Evolutionary conservation across 2,797 vertebrate species (phyloP).

Genomic region (Gadopsis bispinosus): DNA sequence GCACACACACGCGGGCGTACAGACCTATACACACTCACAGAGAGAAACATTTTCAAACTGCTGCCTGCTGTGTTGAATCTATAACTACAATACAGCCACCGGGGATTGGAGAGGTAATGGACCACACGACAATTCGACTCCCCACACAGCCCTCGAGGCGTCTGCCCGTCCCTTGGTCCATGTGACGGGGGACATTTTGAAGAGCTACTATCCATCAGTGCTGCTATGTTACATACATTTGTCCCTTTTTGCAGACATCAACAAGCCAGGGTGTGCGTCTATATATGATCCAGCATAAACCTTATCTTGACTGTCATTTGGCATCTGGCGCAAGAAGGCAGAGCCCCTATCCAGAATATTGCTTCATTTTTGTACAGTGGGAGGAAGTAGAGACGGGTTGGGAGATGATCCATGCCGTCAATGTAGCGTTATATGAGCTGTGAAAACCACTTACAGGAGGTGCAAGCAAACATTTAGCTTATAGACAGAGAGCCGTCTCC

Average conservation of each 20-base stretch:
- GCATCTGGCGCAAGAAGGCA: no score
- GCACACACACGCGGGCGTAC: not conserved
- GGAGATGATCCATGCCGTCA: slow-evolving; percentile 37
- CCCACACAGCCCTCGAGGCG: slow-evolving; percentile 56
- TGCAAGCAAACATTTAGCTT: slow-evolving; percentile 38
- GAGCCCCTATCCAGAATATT: no score
- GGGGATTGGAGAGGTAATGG: slow-evolving; percentile 72
- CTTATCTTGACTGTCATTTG: no score
- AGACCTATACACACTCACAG: slow-evolving; percentile 9
- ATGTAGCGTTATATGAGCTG: slow-evolving; percentile 22
- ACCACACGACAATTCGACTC: slow-evolving; percentile 56
- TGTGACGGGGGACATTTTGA: slow-evolving; percentile 23
- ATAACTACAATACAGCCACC: slow-evolving; percentile 63
- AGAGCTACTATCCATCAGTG: slow-evolving; percentile 45
- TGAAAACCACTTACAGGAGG: slow-evolving; percentile 23
- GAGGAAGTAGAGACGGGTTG: not conserved
- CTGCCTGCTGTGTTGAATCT: slow-evolving; percentile 63
- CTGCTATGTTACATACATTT: slow-evolving; percentile 22
- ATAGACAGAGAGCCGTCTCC: slow-evolving; percentile 17
- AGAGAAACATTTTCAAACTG: slow-evolving; percentile 31
- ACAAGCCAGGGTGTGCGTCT: not conserved
- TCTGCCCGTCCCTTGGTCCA: slow-evolving; percentile 44
- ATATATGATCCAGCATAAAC: not conserved
- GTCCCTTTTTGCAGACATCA: slow-evolving; percentile 14
- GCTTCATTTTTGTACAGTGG: no score